phyloP scores from a whole-genome alignment of 2,797 vertebrate species.

The Thripadectes ignobilis region DNA sequence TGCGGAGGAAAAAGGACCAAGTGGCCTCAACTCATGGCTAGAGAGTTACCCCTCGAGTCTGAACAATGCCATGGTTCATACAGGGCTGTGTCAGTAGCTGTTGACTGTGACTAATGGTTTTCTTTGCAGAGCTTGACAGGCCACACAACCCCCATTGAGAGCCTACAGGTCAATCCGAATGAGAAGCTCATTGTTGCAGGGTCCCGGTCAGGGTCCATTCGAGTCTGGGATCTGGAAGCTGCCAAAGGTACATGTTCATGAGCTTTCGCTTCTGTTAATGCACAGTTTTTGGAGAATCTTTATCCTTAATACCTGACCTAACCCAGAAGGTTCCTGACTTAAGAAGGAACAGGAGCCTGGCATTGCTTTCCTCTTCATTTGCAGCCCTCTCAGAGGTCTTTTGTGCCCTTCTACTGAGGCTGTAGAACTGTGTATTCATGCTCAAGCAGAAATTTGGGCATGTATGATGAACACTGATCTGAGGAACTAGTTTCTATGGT shows the following conservation, averaged over 20 bases:
- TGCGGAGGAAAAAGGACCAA: background rate
- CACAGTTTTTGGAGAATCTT: background rate
- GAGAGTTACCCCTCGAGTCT: accelerated
- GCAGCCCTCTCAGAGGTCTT: background rate
- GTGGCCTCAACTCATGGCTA: background rate
- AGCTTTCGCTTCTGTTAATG: background rate
- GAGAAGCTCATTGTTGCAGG: slow-evolving; percentile 94
- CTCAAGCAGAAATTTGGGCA: background rate
- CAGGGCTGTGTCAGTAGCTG: background rate
- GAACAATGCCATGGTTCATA: accelerated
- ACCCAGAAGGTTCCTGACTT: background rate
- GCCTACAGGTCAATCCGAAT: slow-evolving; percentile 87
- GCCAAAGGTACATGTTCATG: slow-evolving; percentile 87
- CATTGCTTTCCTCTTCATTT: background rate
- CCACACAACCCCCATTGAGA: slow-evolving; percentile 90
- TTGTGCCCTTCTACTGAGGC: background rate
- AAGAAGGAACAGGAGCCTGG: background rate
- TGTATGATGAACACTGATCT: background rate
- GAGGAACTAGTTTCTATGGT: background rate
- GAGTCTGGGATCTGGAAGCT: slow-evolving; percentile 95
- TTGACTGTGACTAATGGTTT: background rate
- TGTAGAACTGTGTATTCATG: background rate
- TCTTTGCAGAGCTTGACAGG: slow-evolving; percentile 88
- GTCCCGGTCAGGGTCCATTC: slow-evolving; percentile 93
- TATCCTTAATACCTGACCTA: background rate